A percentile compares a stretch with the other conserved stretches of the same genome.
Evolutionary conservation across 2,888 invertebrate genomes (phyloP).

Genomic region (Ectropis crepuscularia): DNA sequence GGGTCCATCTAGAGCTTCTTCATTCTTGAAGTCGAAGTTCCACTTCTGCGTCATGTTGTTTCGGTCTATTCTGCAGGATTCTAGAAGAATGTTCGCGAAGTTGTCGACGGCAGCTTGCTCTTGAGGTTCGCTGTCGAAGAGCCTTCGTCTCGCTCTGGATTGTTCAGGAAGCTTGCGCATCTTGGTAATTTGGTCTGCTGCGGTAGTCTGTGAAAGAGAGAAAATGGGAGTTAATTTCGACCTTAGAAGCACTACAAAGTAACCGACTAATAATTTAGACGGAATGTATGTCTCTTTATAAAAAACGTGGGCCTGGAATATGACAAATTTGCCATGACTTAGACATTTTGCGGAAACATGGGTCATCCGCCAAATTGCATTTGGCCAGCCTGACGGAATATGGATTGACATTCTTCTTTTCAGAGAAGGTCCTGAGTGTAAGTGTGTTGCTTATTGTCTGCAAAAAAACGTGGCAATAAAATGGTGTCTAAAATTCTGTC

Average conservation of each 20-base stretch:
- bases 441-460: neutral
- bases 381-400: too few relatives aligned
- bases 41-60: constrained; percentile 69
- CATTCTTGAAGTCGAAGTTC: constrained; percentile 85
- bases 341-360: too few relatives aligned
- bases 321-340: too few relatives aligned
- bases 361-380: too few relatives aligned
- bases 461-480: neutral
- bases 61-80: constrained; percentile 49
- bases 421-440: too few relatives aligned
- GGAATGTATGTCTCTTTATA: too few relatives aligned
- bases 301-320: too few relatives aligned
- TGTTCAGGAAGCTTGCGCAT: constrained; percentile 55
- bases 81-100: constrained; percentile 59
- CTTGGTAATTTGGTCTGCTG: constrained; percentile 51
- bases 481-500: neutral
- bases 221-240: constrained; percentile 14
- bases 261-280: too few relatives aligned
- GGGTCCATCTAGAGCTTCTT: constrained; percentile 67
- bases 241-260: too few relatives aligned
- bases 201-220: constrained; percentile 61
- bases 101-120: constrained; percentile 63
- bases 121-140: constrained; percentile 59
- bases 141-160: constrained; percentile 64
- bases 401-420: too few relatives aligned